These are phyloP conservation scores for Chironomus striatipennis DNA, from an alignment of 1,140 invertebrate genomes.

Conservation along the genomic window DNA sequence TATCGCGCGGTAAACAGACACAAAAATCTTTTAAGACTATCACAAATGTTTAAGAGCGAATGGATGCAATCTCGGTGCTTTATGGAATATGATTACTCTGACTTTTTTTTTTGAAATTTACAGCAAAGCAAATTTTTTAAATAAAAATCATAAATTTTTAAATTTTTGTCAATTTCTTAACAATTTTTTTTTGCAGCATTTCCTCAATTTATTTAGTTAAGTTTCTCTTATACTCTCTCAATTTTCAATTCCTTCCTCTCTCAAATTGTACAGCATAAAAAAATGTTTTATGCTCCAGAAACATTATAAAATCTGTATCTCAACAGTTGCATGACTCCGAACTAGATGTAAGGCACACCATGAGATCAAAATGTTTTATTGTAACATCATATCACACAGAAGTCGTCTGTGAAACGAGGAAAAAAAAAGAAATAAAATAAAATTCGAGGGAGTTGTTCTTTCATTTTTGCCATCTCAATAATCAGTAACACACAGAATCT, in stretches of 20 bases:
- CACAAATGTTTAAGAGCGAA: neutral
- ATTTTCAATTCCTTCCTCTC: neutral
- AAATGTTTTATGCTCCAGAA: neutral
- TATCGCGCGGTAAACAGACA: neutral
- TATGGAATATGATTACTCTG: neutral
- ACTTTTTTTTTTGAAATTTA: neutral
- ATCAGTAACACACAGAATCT: conserved; percentile 19
- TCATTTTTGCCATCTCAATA: neutral
- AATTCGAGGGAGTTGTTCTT: neutral
- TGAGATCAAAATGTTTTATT: conserved; percentile 13
- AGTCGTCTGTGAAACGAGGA: neutral
- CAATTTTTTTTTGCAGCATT: no score
- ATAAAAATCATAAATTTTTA: neutral
- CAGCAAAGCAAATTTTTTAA: no score
- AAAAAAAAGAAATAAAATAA: no score
- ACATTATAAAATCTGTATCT: neutral
- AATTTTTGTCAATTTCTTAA: no score
- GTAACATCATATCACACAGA: neutral
- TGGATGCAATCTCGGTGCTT: neutral
- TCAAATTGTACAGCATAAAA: neutral
- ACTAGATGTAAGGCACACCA: neutral
- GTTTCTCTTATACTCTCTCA: neutral
- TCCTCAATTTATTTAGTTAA: neutral
- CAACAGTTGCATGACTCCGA: neutral
- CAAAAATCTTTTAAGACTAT: neutral